Base-by-base conservation (phyloP, 2,797 vertebrate genomes). In the Fistularia commersonii region DNA sequence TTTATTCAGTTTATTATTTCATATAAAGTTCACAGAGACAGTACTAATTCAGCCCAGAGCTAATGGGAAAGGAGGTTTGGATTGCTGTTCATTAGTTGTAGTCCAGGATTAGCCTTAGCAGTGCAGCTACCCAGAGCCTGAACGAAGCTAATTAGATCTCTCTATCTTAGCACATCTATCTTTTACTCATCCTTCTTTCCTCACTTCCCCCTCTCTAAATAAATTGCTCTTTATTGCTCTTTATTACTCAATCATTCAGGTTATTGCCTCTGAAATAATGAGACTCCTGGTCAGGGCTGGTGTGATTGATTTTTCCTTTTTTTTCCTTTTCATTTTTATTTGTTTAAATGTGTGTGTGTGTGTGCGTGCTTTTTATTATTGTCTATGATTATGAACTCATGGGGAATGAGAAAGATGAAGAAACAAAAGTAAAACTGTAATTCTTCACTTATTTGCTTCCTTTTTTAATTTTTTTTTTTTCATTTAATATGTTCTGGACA, bases 191-290 rank as follows among this genome's bases (percentile, higher is more conserved):
- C 67, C 67, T 54, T 49, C 64, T 61, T 39, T 58, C 69, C 60
- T 51, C 32, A 6, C 64, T 43, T 43, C 68, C 48, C 61, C 79
- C 74, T 81, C 81, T 82, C 82, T 84, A 87, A 88, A 90, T 88
- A 90, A 88, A 23, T 23, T 23, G 23, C 23, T 23, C 23, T 23
- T 23, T 23, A 88, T 87, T 83, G 81, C 85, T 87, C 85, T 88
- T 89, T 87, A 89, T 90, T 88, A 88, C 82, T 82, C 86, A 77
- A 89, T 88, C 83, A 86, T 81, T 86, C 81, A 86, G 81, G 80
- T 89, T 87, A 89, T 87, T 87, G 83, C 84, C 73, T 74, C 81
- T 84, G 80, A 88, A 88, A 87, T 85, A 87, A 90, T 84, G 79
- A 89, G 82, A 79, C 76, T 84, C 83, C 77, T 80, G 80, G 80